Evolutionary conservation across 2,797 vertebrate species (phyloP), one percentile per base, ranked within the genome.

Genomic region (Aulostomus chinensis): DNA sequence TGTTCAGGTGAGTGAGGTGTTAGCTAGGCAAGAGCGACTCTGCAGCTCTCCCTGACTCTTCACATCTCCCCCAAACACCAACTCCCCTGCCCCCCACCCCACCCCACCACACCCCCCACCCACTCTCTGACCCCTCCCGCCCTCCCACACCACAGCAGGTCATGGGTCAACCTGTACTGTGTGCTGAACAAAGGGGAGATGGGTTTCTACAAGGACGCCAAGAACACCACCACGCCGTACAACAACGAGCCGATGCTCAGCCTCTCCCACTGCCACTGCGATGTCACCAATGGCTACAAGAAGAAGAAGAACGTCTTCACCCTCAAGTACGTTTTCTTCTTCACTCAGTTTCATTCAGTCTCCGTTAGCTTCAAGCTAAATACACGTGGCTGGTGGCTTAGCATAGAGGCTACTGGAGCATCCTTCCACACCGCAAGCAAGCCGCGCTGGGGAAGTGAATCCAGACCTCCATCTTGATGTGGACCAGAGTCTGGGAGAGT

Each of bases 281-380:
- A 96, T 54, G 89, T 97, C 86, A 95, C 94, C 82, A 96, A 73
- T 7, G 94, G 94, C 69, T 98, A 98, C 90, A 97, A 96, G 88
- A 98, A 98, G 88, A 98, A 97, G 91, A 98, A 98, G 78, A 94
- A 96, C 5, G 96, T 98, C 77, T 97, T 98, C 85, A 98, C 95
- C 7, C 93, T 98, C 73, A 95, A 94, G 96, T 98, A 64, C 10
- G 21, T 5, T 29, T 7, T 34, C 17, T 0, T 10, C 3, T 12
- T 34, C 2, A 0, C 17, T 9, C 4, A 17, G n/a, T 6, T 13
- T 11, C 9, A 28, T 3, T 6, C 5, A n/a, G 30, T 31, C 30
- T n/a, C n/a, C n/a, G n/a, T n/a, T n/a, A n/a, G n/a, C n/a, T n/a
- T n/a, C n/a, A n/a, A n/a, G n/a, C n/a, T n/a, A n/a, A n/a, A n/a